Percentiles rank a stretch among this genome's conserved stretches.
phyloP scores from a whole-genome alignment of 2,113 vertebrate species.

The Callithrix jacchus region DNA sequence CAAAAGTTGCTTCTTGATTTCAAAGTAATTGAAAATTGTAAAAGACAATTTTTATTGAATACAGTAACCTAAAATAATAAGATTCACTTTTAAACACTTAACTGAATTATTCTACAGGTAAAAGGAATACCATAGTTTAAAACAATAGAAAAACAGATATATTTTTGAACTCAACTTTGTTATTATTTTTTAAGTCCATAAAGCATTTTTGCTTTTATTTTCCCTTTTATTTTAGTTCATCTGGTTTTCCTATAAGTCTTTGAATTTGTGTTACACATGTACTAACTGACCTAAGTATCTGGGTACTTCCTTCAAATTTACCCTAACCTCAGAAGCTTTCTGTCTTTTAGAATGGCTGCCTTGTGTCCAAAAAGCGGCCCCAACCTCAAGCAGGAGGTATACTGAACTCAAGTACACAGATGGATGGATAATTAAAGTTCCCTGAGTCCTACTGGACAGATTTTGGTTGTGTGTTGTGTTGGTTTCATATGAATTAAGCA shows the following conservation, averaged over 20 bases:
- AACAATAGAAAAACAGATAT: neutral
- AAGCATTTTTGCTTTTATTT: neutral
- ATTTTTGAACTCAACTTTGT: neutral
- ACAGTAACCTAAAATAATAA: conserved; percentile 6
- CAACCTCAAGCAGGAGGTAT: neutral
- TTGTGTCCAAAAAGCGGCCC: neutral
- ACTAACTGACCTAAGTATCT: neutral
- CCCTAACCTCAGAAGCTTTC: neutral
- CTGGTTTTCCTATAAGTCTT: neutral
- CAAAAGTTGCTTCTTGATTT: conserved; percentile 17
- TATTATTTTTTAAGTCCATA: neutral
- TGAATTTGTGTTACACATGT: neutral
- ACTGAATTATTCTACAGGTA: neutral
- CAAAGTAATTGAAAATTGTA: neutral
- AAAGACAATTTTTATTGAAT: neutral
- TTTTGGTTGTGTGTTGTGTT: neutral
- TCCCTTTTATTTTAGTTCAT: neutral
- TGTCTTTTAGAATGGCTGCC: neutral
- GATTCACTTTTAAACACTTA: neutral
- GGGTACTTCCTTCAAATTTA: neutral
- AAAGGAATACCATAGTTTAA: neutral
- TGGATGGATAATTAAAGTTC: neutral
- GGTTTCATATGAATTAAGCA: neutral
- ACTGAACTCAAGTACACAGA: neutral
- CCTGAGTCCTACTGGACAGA: neutral